Conservation (phyloP, 2,888 invertebrate genomes). For the Masnerella sp. region DNA sequence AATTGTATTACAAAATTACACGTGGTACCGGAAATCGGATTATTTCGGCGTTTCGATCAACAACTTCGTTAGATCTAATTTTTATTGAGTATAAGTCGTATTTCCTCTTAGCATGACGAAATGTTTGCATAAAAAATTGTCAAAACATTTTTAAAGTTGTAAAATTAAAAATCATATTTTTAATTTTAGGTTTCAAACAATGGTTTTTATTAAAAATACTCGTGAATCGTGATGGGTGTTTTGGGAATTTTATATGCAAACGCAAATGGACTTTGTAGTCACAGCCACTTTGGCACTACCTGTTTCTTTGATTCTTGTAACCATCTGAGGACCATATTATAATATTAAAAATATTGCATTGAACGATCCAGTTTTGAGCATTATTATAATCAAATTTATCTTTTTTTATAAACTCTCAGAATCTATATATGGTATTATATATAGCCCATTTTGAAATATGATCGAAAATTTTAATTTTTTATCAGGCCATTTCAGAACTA, state of each 20-base stretch:
- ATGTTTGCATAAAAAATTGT: background rate
- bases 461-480: no score
- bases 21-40: constrained; percentile 13
- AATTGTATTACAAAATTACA: constrained; percentile 4
- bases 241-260: background rate
- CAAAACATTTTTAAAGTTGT: background rate
- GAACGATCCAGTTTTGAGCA: no score
- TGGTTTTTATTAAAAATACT: background rate
- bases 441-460: no score
- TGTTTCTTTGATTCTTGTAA: constrained; percentile 28
- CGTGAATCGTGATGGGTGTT: background rate
- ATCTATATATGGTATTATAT: no score
- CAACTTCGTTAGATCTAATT: constrained; percentile 20
- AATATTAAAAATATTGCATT: no score
- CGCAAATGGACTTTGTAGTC: constrained; percentile 22
- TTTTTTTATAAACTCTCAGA: no score
- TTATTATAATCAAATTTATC: no score
- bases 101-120: constrained; percentile 3
- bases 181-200: no score
- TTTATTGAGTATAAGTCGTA: constrained; percentile 46
- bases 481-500: no score
- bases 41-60: constrained; percentile 29
- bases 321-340: background rate
- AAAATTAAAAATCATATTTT: background rate
- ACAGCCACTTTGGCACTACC: constrained; percentile 60